phyloP scores from a whole-genome alignment of 2,113 vertebrate species.

The Turdus rufiventris region DNA sequence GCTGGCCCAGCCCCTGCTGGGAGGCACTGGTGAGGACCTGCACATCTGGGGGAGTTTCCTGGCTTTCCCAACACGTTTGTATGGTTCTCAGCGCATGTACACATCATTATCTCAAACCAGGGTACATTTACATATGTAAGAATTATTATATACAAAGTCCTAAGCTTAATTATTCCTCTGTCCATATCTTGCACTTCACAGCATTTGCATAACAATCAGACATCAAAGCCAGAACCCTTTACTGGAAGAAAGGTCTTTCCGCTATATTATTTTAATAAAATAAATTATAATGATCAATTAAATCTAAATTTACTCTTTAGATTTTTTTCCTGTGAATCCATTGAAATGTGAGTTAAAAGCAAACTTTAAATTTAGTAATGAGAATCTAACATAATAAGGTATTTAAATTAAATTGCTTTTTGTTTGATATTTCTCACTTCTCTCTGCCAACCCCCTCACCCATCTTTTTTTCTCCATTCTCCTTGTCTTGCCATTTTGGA shows the following conservation, averaged over 20 bases:
- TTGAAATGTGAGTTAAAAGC: constrained; percentile 14
- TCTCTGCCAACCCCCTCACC: neutral
- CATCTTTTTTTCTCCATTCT: neutral
- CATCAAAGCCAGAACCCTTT: constrained; percentile 21
- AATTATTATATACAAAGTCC: neutral
- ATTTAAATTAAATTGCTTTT: constrained; percentile 1
- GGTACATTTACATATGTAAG: neutral
- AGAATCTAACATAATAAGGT: neutral
- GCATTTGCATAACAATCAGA: constrained; percentile 45
- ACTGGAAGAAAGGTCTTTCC: neutral
- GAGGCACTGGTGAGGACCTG: neutral
- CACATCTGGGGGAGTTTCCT: neutral
- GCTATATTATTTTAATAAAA: constrained; percentile 2
- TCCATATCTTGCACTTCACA: neutral
- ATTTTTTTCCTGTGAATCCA: neutral
- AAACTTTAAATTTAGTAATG: neutral
- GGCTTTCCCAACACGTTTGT: neutral
- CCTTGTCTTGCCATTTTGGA: neutral
- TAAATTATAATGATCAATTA: constrained; percentile 42
- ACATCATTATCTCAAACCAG: neutral
- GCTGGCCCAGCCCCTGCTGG: neutral
- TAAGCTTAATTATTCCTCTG: constrained; percentile 32
- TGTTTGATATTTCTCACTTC: neutral
- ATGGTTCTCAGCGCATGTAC: neutral
- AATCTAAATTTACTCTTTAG: constrained; percentile 18